Conservation (phyloP, 2,888 invertebrate genomes). For the Alentia gelatinosa region DNA sequence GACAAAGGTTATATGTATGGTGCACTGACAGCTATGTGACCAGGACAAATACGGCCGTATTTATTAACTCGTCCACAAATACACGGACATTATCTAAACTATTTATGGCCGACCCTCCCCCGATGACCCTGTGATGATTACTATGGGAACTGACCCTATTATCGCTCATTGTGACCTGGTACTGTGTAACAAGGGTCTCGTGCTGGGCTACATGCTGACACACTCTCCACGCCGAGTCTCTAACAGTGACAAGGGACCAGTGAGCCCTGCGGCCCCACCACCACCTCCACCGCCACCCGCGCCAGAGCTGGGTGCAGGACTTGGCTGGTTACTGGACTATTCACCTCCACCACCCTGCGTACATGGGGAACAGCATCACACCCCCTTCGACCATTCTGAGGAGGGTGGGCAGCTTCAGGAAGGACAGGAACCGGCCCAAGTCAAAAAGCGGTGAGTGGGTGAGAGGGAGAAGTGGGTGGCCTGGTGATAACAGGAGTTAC, state of each 20-base stretch:
- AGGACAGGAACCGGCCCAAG: not conserved
- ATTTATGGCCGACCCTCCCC: not conserved
- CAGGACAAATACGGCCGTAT: too few species aligned
- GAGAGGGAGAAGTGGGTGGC: too few species aligned
- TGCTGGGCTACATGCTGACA: not conserved
- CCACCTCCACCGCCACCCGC: not conserved
- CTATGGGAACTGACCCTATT: not conserved
- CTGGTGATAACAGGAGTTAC: too few species aligned
- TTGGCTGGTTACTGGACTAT: not conserved
- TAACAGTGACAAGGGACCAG: too few species aligned
- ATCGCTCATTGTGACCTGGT: not conserved
- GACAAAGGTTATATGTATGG: too few species aligned
- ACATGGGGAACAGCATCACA: not conserved
- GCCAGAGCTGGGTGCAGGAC: not conserved
- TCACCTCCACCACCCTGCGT: not conserved
- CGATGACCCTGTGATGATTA: not conserved
- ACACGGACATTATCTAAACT: not conserved
- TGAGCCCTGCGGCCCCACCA: not conserved
- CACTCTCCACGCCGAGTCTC: too few species aligned
- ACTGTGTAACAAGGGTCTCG: not conserved
- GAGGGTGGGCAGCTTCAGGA: not conserved
- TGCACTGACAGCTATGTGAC: too few species aligned
- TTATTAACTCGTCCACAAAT: not conserved
- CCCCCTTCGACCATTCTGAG: not conserved
- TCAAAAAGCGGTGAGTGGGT: not conserved